These are phyloP conservation scores for Antitype chi DNA, from an alignment of 2,888 invertebrate genomes.

Conservation along the genomic window DNA sequence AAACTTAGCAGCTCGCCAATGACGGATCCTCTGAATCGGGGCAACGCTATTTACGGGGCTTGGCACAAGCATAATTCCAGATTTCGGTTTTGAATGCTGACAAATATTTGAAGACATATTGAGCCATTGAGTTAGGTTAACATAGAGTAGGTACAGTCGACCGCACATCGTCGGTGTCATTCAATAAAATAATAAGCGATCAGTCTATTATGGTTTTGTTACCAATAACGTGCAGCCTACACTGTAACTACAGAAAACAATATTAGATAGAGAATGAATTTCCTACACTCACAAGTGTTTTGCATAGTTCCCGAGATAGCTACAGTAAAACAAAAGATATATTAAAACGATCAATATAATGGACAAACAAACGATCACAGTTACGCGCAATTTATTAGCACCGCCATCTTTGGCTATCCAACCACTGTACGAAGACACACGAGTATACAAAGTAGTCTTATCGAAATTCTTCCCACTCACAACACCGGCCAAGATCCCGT, in stretches of 20 bases:
- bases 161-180: background rate
- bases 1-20: background rate
- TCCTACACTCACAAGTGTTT: background rate
- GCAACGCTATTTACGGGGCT: background rate
- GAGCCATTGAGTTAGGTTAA: background rate
- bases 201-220: background rate
- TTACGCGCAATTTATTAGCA: constrained; percentile 35
- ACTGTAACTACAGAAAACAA: background rate
- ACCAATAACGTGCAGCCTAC: background rate
- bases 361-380: constrained; percentile 45
- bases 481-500: constrained; percentile 77
- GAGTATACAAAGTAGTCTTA: constrained; percentile 74
- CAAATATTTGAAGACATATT: background rate
- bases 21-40: background rate
- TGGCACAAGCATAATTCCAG: background rate
- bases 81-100: too few species aligned
- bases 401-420: constrained; percentile 71
- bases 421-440: constrained; percentile 66
- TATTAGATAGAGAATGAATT: background rate
- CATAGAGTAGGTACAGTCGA: background rate
- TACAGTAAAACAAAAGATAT: constrained; percentile 74
- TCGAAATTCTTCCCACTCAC: constrained; percentile 83
- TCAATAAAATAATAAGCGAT: background rate
- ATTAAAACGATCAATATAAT: constrained; percentile 74
- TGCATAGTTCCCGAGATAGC: background rate